Conservation (phyloP, 2,797 vertebrate species). For the Hirundo rustica region DNA sequence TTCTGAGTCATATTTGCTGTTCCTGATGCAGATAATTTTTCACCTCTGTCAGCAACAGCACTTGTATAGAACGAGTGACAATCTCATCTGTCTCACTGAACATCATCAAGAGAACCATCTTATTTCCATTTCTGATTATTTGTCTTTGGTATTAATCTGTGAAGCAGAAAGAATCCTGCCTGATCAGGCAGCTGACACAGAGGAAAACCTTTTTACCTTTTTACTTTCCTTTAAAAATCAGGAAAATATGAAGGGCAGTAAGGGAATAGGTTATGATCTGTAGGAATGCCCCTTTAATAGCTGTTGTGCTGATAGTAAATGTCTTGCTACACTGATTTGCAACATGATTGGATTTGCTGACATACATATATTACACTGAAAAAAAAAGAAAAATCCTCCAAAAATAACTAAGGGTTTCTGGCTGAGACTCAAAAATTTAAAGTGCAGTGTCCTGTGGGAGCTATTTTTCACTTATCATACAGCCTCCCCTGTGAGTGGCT, state of each 20-base stretch:
- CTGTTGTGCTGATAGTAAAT: not conserved
- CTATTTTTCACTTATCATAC: not conserved
- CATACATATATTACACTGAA: not conserved
- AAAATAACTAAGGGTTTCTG: not conserved
- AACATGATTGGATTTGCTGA: not conserved
- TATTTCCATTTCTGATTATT: constrained; percentile 20
- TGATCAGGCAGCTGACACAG: not conserved
- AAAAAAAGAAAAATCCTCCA: not conserved
- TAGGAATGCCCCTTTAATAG: not conserved
- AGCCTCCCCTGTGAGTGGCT: not conserved
- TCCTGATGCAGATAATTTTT: not conserved
- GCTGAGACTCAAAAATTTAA: not conserved
- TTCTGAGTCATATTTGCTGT: not conserved
- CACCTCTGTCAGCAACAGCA: not conserved
- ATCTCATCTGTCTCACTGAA: not conserved
- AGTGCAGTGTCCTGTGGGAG: not conserved
- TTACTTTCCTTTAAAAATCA: not conserved
- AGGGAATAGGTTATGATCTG: not conserved
- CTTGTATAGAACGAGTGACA: not conserved
- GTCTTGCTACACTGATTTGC: not conserved
- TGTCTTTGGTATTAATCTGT: not conserved
- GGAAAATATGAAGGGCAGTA: not conserved
- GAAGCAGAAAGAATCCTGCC: not conserved
- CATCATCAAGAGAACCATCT: not conserved
- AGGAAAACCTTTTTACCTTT: not conserved